Base-by-base conservation (phyloP, 2,113 vertebrate genomes). In the Oriolus oriolus region DNA sequence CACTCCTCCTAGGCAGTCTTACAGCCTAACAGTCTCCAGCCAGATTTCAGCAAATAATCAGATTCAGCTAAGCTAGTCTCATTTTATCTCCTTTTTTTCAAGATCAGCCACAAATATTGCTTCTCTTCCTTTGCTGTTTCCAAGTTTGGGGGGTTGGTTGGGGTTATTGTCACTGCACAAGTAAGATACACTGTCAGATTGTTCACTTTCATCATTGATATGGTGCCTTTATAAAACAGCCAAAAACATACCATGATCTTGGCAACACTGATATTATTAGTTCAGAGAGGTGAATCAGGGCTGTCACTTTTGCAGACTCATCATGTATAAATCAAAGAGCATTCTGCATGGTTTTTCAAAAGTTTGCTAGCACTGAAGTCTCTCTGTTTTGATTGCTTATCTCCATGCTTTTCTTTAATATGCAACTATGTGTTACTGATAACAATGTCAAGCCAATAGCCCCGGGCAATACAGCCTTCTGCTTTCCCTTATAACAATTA, bases 401-500 rank as follows among this genome's bases (percentile, higher is more conserved):
- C 42, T 37, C 21, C 7, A 18, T 27, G 24, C 42, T 54, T 69
- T 91, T 88, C 47, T 77, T 65, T 42, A 77, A 47, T 13, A 13
- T 41, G 19, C 33, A 77, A 16, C 11, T 47, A 9, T 9, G 4
- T 39, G 17, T 74, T 23, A 53, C 37, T 26, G 42, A 9, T 65
- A 57, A 22, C 0, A 0, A 10, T 28, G 35, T 41, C 15, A 10
- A 39, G 71, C 17, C 52, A n/a, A 31, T 12, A 47, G 7, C 35
- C 27, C 10, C 3, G 2, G 8, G 44, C 45, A 61, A 30, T 11
- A 24, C 0, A 56, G 23, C 27, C 41, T 69, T 53, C 49, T 82
- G 21, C n/a, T 66, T 74, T 63, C 21, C 30, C 27, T 54, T 19
- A 22, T 12, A 77, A 47, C 1, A 24, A 20, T 20, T 64, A 13